Evolutionary conservation across 2,888 invertebrate genomes (phyloP).

Genomic region (Argyresthia goedartella): DNA sequence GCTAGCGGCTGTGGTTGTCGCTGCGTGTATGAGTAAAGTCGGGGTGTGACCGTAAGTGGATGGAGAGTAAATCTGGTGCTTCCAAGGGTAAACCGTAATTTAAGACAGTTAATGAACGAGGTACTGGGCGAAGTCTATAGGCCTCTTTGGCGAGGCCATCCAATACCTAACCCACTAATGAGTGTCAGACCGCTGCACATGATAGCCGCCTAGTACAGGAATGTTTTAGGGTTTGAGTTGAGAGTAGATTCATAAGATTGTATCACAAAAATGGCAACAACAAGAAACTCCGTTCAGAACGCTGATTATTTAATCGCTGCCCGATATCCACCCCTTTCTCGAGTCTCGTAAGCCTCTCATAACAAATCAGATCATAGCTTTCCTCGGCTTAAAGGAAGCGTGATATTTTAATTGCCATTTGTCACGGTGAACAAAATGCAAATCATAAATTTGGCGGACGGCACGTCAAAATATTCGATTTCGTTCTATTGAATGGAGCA

Average conservation of each 20-base stretch:
- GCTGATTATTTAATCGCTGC: neutral
- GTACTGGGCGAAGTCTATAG: conserved; percentile 29
- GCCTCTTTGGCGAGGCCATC: conserved; percentile 28
- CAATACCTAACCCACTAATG: conserved; percentile 21
- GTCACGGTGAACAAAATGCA: conserved; percentile 45
- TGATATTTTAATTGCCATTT: conserved; percentile 48
- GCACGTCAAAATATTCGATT: conserved; percentile 58
- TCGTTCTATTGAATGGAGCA: conserved; percentile 53
- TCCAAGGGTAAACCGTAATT: conserved; percentile 26
- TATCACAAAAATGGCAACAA: neutral
- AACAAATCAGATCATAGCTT: neutral
- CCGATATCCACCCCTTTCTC: no score
- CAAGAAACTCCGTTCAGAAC: neutral
- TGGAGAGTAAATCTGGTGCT: conserved; percentile 16
- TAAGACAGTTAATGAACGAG: conserved; percentile 34
- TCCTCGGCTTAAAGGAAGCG: conserved; percentile 2
- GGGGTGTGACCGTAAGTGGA: conserved; percentile 5
- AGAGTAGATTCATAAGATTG: no score
- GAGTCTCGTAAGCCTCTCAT: no score
- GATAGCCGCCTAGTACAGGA: conserved; percentile 11
- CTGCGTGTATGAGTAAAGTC: conserved; percentile 1
- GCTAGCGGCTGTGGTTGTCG: conserved; percentile 11
- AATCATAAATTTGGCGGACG: conserved; percentile 48
- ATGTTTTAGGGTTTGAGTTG: neutral
- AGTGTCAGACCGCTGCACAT: conserved; percentile 16